Evolutionary conservation across 2,113 vertebrate species (phyloP), one percentile per base, ranked within the genome.

Genomic region (Syngnathus scovelli): DNA sequence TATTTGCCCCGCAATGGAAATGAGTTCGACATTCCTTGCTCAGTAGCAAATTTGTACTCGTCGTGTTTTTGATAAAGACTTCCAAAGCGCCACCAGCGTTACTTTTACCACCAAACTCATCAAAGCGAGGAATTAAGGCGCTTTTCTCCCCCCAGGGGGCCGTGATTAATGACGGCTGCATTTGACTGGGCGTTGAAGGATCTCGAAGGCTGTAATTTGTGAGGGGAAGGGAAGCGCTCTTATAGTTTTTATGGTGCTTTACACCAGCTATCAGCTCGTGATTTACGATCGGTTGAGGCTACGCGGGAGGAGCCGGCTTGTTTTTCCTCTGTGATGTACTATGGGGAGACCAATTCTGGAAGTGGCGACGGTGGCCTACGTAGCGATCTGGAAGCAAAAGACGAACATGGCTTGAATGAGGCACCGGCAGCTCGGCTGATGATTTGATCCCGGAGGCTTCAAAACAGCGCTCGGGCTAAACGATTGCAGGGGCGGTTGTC

Each of bases 131-230:
- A 3, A 66, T 43, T 55, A 71, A 76, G 7, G 39, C n/a, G 59
- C 21, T 69, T 12, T 33, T 82, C 55, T 75, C 21, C 1, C 1
- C 27, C 27, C 27, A 33, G 27, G 27, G 10, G 10, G 46, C 46
- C 21, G 61, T 75, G 66, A 72, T 69, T 69, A 48, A 68, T 48
- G 44, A 41, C 49, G 65, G 48, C 68, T 71, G 58, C 83, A 82
- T 69, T 60, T 37, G 51, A 65, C 61, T 66, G 60, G 75, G 65
- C 74, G 73, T 64, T 61, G 36, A 72, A 41, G 15, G n/a, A 78
- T 63, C 49, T 60, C 69, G 66, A 66, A 74, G 61, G 74, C 69
- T 84, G 62, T 74, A 78, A 82, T 84, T 77, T 77, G 59, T 19
- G 8, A 70, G 38, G 69, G 38, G 19, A 76, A 68, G 54, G 51